phyloP scores from a whole-genome alignment of 2,888 invertebrate genomes.

The Pristionchus mayeri region DNA sequence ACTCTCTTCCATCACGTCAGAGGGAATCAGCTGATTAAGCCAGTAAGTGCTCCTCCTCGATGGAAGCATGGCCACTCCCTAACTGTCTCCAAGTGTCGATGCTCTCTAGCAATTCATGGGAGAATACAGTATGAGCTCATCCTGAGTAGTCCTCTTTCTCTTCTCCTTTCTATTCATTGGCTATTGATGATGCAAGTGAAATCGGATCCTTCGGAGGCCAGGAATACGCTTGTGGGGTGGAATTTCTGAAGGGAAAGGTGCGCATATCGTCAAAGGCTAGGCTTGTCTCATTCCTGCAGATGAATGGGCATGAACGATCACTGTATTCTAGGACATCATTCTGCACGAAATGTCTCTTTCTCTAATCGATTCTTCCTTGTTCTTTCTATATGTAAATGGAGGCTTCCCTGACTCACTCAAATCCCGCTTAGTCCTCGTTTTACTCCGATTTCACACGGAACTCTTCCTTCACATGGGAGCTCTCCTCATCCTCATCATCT shows the following conservation, averaged over 20 bases:
- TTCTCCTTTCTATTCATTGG: neutral
- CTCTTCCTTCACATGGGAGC: neutral
- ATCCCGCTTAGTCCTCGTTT: conserved; percentile 13
- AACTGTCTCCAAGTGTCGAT: neutral
- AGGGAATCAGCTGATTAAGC: conserved; percentile 72
- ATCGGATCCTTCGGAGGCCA: neutral
- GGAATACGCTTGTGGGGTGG: conserved; percentile 10
- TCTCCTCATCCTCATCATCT: neutral
- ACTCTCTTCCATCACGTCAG: conserved; percentile 72
- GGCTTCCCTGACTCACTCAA: neutral
- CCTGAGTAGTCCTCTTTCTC: neutral
- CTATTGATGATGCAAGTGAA: conserved; percentile 29
- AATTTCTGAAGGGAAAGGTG: neutral
- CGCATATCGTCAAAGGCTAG: neutral
- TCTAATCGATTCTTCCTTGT: neutral
- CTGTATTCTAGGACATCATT: neutral
- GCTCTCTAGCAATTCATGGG: conserved; percentile 4
- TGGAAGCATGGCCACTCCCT: neutral
- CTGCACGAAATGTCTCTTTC: neutral
- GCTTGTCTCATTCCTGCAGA: neutral
- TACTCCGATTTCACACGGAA: neutral
- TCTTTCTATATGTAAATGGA: neutral
- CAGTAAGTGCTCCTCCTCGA: conserved; percentile 66
- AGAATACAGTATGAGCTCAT: conserved; percentile 18
- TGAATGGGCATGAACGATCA: neutral